phyloP scores from a whole-genome alignment of 2,797 vertebrate species.

The Pipistrellus nathusii region DNA sequence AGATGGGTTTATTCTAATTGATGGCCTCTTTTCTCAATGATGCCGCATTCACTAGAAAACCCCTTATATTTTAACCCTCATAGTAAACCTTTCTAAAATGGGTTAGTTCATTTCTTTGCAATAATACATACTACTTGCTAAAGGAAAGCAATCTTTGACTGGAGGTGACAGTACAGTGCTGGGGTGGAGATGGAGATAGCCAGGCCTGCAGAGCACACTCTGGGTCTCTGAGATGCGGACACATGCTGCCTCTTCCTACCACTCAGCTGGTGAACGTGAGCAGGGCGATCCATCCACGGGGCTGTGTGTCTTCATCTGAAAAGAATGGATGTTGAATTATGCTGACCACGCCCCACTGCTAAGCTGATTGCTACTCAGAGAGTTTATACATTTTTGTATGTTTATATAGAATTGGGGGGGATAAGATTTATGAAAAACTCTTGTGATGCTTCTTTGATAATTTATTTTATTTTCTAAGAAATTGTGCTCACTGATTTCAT shows the following conservation, averaged over 20 bases:
- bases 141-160: not conserved
- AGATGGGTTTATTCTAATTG: not conserved
- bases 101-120: not conserved
- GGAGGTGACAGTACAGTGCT: rapidly evolving
- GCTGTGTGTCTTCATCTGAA: not conserved
- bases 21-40: not conserved
- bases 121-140: not conserved
- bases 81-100: not conserved
- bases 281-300: rapidly evolving
- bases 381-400: too few relatives aligned
- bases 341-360: not conserved
- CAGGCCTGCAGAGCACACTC: not conserved
- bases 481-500: not conserved
- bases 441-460: not conserved
- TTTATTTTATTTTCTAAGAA: not conserved
- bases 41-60: not conserved
- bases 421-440: not conserved
- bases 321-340: not conserved
- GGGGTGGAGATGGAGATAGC: not conserved
- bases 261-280: not conserved
- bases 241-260: not conserved
- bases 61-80: not conserved
- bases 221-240: not conserved
- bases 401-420: not conserved
- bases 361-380: not conserved